These are phyloP conservation scores for Pelodytes ibericus DNA, from an alignment of 2,797 vertebrate genomes.

Conservation along the genomic window DNA sequence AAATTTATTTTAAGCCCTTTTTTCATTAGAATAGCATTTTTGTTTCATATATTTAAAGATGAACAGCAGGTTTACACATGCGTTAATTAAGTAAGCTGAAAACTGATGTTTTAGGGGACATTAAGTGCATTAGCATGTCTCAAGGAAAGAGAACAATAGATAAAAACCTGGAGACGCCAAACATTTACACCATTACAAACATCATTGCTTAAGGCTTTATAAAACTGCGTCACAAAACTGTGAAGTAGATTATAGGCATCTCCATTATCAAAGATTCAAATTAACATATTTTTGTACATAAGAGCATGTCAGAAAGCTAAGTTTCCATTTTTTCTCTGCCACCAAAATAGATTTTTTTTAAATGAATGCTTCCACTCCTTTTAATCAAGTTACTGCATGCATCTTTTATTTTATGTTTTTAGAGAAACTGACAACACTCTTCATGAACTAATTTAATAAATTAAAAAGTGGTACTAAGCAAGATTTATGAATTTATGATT, in stretches of 20 bases:
- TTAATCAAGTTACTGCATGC: background rate
- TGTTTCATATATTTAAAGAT: background rate
- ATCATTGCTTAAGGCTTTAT: constrained; percentile 23
- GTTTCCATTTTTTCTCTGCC: background rate
- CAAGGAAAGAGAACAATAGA: constrained; percentile 16
- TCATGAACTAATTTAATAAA: background rate
- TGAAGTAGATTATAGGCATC: constrained; percentile 2
- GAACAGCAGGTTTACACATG: constrained; percentile 17
- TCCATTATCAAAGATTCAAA: background rate
- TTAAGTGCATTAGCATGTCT: constrained; percentile 30
- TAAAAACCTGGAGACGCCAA: constrained; percentile 27
- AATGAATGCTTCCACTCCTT: background rate
- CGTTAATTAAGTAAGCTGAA: constrained; percentile 1
- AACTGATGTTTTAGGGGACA: constrained; percentile 12
- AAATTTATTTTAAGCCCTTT: background rate
- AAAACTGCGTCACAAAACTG: constrained; percentile 21
- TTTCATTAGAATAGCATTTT: background rate
- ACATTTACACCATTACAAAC: constrained; percentile 15
- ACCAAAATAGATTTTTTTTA: constrained; percentile 2
- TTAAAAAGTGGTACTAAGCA: too few relatives aligned
- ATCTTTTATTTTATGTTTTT: background rate
- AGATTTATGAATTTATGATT: too few relatives aligned
- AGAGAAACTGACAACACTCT: background rate
- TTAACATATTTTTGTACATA: background rate
- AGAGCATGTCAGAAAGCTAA: background rate